These are phyloP conservation scores for Lottia scabra DNA, from an alignment of 2,888 invertebrate genomes.

Conservation along the genomic window DNA sequence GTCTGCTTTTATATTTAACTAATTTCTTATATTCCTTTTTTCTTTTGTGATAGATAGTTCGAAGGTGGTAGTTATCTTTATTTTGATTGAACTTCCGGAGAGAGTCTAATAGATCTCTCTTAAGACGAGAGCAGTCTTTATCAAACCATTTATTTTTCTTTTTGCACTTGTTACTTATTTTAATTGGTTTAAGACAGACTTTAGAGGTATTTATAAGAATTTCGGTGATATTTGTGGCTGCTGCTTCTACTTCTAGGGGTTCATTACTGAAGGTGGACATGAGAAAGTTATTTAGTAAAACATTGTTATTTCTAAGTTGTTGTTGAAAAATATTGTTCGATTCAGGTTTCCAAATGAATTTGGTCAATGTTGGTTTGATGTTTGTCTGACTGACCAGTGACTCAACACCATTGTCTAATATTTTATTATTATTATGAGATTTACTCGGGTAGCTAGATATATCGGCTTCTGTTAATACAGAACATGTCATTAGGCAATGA, in stretches of 20 bases:
- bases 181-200: neutral
- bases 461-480: too few species aligned
- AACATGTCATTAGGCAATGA: too few species aligned
- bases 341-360: constrained; percentile 6
- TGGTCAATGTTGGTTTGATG: neutral
- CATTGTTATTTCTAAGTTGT: neutral
- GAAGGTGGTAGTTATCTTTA: neutral
- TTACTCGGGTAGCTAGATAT: too few species aligned
- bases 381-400: too few species aligned
- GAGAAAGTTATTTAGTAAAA: neutral
- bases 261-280: neutral
- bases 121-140: neutral
- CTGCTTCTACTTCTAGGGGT: neutral
- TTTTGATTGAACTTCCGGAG: neutral
- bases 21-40: neutral
- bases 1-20: neutral
- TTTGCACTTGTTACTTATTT: neutral
- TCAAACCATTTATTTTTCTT: constrained; percentile 1
- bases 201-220: neutral
- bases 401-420: too few species aligned
- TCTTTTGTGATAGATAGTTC: neutral
- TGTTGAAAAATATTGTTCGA: too few species aligned
- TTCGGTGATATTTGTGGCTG: neutral
- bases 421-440: too few species aligned
- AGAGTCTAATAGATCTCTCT: neutral